A percentile compares a stretch with the other conserved stretches of the same genome.
phyloP scores from a whole-genome alignment of 1,140 invertebrate genomes.

The Macrosteles quadrilineatus region DNA sequence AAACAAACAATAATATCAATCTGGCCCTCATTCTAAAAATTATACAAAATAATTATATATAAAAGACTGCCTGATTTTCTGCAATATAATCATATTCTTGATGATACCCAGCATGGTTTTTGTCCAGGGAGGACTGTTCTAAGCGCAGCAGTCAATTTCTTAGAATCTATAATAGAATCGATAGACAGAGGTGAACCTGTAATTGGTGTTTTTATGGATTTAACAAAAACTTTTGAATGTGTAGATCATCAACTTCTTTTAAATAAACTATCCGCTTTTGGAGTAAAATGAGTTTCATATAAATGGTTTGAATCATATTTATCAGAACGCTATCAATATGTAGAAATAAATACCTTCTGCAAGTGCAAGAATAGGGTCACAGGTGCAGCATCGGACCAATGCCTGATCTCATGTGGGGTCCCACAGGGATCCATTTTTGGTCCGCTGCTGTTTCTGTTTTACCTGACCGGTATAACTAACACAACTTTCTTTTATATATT shows the following conservation, averaged over 20 bases:
- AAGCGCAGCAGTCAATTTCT: conserved; percentile 4
- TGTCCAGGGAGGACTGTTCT: background rate
- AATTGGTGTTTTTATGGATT: too few relatives aligned
- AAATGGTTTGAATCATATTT: conserved; percentile 5
- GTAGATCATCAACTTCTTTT: too few relatives aligned
- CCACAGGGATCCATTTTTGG: background rate
- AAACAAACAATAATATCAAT: too few relatives aligned
- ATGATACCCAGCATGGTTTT: conserved; percentile 8
- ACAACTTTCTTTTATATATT: too few relatives aligned
- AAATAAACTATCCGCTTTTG: background rate
- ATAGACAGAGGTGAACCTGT: background rate
- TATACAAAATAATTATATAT: background rate
- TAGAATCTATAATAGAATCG: conserved; percentile 1
- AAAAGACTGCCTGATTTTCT: background rate
- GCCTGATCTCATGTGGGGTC: background rate
- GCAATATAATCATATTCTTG: background rate
- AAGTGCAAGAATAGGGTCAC: background rate
- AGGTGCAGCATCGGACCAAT: background rate
- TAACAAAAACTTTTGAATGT: too few relatives aligned
- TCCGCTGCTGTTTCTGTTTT: background rate
- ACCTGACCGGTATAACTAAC: background rate
- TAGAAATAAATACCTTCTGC: conserved; percentile 2
- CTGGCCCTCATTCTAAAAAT: too few relatives aligned
- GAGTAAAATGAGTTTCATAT: background rate
- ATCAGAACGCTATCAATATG: background rate